Evolutionary conservation across 1,140 invertebrate genomes (phyloP), one percentile per base, ranked within the genome.

Genomic region (Trypoxylus dichotomus): DNA sequence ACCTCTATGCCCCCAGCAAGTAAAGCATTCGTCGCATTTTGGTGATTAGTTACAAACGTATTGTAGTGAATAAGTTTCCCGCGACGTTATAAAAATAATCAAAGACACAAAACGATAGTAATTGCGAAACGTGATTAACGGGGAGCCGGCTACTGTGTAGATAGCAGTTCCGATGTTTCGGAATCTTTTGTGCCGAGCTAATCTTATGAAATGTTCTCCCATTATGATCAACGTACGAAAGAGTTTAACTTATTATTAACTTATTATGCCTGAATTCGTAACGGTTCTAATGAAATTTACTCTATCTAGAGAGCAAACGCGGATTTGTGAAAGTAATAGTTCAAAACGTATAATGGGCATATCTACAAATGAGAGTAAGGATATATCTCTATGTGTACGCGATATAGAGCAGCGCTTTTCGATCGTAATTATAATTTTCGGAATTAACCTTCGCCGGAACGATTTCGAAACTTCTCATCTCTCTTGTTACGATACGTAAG

Each of bases 221-320:
- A 54, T 54, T 54, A 54, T 54, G 19, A 54, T 54, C 19, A 8
- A 6, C 19, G 47, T 54, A 19, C 47, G 19, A 54, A 54, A 54
- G 47, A 54, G 47, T 54, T 54, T 54, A 54, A 54, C 47, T 54
- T 54, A 54, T 54, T 54, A 54, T 54, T 54, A 54, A 54, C 47
- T 54, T 54, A 54, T 54, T 54, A 54, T 54, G 47, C 13, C 15
- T 54, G 47, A n/a, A 54, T 54, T 54, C 47, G 47, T 54, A 54
- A 54, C 47, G 47, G 15, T 54, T 19, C 47, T 54, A 54, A 54
- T 54, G 47, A 54, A 54, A 54, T 54, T 54, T 54, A 54, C 7
- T 54, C 47, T 13, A 54, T 54, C 47, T 13, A 54, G 19, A 54
- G 47, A 54, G 15, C 2, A 54, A 19, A 54, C 19, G 47, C 47